Conservation (phyloP, 2,113 vertebrate species). For the Colossoma macropomum region DNA sequence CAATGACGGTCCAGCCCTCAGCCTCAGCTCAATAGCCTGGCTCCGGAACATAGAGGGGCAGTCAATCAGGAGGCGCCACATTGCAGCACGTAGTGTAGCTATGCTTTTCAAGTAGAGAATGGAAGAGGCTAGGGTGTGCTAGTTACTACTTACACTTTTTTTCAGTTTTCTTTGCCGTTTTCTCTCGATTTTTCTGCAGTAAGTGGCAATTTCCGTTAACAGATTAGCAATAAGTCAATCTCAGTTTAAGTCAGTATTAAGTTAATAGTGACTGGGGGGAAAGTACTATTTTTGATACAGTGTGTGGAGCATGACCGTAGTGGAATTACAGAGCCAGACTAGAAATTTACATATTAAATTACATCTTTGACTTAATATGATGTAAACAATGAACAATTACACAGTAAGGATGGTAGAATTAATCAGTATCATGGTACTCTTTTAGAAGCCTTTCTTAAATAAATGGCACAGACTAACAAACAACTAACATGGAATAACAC, state of each 20-base stretch:
- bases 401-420: neutral
- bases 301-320: neutral
- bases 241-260: neutral
- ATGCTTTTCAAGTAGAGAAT: constrained; percentile 42
- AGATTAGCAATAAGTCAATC: constrained; percentile 41
- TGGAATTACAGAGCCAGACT: neutral
- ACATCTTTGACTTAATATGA: neutral
- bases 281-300: constrained; percentile 56
- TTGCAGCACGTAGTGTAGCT: constrained; percentile 30
- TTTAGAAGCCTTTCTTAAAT: neutral
- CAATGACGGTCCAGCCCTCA: neutral
- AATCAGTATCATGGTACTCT: neutral
- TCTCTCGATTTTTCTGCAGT: neutral
- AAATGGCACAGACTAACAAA: constrained; percentile 2
- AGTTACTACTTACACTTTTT: neutral
- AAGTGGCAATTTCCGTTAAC: neutral
- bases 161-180: neutral
- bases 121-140: constrained; percentile 13
- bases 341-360: neutral
- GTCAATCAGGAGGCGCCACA: neutral
- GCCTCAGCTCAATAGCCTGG: neutral
- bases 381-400: neutral
- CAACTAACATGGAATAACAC: neutral
- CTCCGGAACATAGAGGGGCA: neutral
- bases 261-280: neutral